Percentiles rank a stretch among this genome's conserved stretches.
These are phyloP conservation scores for Pseudotriccus pelzelni DNA, from an alignment of 2,797 vertebrate genomes.

Conservation along the genomic window DNA sequence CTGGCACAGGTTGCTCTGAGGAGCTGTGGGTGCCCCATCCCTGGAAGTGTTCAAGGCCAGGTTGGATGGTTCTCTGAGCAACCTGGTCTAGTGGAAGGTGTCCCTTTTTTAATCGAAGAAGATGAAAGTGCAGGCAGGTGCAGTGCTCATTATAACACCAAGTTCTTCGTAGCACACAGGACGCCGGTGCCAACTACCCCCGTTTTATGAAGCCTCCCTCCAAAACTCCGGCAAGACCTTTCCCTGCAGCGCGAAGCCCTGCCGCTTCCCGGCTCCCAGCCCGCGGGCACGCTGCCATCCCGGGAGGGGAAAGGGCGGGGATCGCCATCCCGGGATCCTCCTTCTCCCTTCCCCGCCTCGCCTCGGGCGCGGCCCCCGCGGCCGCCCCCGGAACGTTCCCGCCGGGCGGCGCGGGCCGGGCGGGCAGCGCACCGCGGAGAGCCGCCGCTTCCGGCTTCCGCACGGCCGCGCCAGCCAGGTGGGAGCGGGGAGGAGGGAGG, in stretches of 20 bases:
- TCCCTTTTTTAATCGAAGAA: neutral
- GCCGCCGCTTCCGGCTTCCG: slow-evolving; percentile 15
- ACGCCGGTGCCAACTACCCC: neutral
- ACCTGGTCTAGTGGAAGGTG: neutral
- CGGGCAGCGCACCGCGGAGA: neutral
- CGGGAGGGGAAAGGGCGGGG: fast-evolving
- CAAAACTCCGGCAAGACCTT: neutral
- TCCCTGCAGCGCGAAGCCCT: neutral
- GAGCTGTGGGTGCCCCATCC: neutral
- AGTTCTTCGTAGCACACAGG: neutral
- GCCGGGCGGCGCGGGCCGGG: neutral
- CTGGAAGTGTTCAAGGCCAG: neutral
- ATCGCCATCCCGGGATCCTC: no score
- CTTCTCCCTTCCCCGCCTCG: no score
- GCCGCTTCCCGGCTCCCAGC: no score
- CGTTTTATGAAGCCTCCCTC: neutral
- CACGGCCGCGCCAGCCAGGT: neutral
- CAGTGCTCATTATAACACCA: fast-evolving
- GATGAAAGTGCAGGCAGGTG: no score
- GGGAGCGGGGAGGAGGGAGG: neutral
- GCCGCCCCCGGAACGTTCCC: neutral
- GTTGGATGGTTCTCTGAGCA: neutral
- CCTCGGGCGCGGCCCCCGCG: no score
- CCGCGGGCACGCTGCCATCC: fast-evolving
- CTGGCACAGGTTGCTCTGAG: neutral